A percentile compares a stretch with the other conserved stretches of the same genome.
Conservation (phyloP, 2,888 invertebrate genomes). For the Lepeophtheirus nordmannii region DNA sequence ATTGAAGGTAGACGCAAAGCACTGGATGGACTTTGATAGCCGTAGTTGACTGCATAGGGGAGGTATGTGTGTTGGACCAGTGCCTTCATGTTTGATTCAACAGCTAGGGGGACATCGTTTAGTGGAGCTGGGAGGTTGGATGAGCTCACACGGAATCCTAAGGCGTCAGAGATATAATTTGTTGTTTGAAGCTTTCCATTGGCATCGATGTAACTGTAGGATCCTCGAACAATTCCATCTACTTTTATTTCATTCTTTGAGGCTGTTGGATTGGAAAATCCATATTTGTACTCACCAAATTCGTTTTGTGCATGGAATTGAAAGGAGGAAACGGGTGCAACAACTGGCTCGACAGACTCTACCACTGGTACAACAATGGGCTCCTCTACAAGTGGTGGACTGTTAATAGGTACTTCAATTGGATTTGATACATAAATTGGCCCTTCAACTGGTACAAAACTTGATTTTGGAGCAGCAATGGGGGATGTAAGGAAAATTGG, state of each 20-base stretch:
- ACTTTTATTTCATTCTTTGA: slow-evolving; percentile 24
- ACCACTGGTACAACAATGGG: background rate
- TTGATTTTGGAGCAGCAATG: background rate
- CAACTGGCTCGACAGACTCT: background rate
- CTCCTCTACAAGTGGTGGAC: background rate
- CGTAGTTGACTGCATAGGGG: slow-evolving; percentile 21
- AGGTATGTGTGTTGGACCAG: slow-evolving; percentile 15
- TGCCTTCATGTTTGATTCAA: slow-evolving; percentile 3
- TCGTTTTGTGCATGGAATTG: slow-evolving; percentile 26
- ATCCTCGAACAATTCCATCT: slow-evolving; percentile 24
- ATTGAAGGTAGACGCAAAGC: background rate
- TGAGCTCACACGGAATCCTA: slow-evolving; percentile 22
- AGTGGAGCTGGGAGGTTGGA: slow-evolving; percentile 23
- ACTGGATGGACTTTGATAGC: background rate
- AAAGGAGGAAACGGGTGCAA: background rate
- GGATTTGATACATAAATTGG: background rate
- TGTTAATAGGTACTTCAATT: background rate
- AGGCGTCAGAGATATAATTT: slow-evolving; percentile 23
- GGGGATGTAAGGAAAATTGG: background rate
- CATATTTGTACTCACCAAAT: slow-evolving; percentile 24
- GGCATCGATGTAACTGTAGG: slow-evolving; percentile 25
- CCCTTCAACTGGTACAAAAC: background rate
- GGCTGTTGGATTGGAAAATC: slow-evolving; percentile 11
- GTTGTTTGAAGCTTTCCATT: slow-evolving; percentile 17
- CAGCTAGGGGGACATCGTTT: background rate